Percentiles rank a stretch among this genome's conserved stretches.
phyloP scores from a whole-genome alignment of 2,797 vertebrate species.

The Poecilia gillii region DNA sequence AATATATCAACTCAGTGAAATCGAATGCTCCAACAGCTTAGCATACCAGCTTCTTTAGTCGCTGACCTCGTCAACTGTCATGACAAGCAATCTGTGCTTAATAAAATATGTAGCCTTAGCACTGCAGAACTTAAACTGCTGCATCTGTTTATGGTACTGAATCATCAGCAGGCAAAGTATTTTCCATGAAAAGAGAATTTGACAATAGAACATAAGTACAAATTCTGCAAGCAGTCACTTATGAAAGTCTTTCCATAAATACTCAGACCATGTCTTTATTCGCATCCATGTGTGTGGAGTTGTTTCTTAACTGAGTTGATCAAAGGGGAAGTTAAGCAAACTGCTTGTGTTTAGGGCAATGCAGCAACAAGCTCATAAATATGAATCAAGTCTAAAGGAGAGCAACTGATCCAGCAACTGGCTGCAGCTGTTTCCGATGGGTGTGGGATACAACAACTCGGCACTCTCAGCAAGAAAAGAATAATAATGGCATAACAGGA shows the following conservation, averaged over 20 bases:
- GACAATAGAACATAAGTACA: not conserved
- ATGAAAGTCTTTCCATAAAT: not conserved
- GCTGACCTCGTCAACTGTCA: not conserved
- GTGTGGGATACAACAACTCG: not conserved
- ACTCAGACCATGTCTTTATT: not conserved
- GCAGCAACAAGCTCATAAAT: slow-evolving; percentile 52
- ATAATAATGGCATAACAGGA: not conserved
- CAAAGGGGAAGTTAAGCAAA: slow-evolving; percentile 29
- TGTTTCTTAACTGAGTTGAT: slow-evolving; percentile 26
- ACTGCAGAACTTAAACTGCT: not conserved
- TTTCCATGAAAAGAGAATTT: not conserved
- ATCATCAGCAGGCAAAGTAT: not conserved
- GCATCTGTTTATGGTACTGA: not conserved
- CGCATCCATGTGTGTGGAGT: slow-evolving; percentile 10
- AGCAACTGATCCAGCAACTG: slow-evolving; percentile 45
- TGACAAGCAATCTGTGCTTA: not conserved
- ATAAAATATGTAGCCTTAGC: not conserved
- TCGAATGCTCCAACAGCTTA: not conserved
- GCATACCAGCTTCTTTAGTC: not conserved
- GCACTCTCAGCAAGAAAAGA: slow-evolving; percentile 19
- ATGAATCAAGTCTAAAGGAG: slow-evolving; percentile 54
- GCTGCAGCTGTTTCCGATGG: slow-evolving; percentile 30
- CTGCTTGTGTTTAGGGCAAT: slow-evolving; percentile 30
- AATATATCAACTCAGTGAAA: slow-evolving; percentile 1
- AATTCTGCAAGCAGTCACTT: not conserved